phyloP scores from a whole-genome alignment of 1,140 invertebrate species.

The Pectinophora gossypiella region DNA sequence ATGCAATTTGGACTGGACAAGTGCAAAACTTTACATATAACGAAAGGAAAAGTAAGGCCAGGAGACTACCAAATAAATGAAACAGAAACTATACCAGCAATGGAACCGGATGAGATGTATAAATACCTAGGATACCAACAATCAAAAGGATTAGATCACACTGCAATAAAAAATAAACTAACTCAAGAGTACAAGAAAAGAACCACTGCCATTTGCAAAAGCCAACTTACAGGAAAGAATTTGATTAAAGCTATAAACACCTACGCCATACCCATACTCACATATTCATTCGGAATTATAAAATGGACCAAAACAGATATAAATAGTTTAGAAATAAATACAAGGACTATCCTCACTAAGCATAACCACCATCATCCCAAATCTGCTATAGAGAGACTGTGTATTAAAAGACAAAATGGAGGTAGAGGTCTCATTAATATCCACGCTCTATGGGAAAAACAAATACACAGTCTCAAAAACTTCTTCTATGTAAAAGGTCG shows the following conservation, averaged over 20 bases:
- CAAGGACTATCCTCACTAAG: no score
- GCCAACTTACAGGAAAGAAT: constrained; percentile 13
- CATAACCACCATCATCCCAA: no score
- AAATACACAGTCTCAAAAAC: no score
- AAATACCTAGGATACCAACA: constrained; percentile 22
- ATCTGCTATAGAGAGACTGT: no score
- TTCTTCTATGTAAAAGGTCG: no score
- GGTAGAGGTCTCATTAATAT: no score
- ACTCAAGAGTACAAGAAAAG: no score
- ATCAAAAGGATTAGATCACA: no score
- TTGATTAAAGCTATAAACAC: constrained; percentile 24
- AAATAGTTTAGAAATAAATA: constrained; percentile 11
- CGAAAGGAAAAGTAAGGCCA: background rate
- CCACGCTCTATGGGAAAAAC: no score
- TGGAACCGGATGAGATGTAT: constrained; percentile 11
- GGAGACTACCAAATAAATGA: background rate
- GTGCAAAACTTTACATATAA: constrained; percentile 14
- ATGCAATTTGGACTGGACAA: constrained; percentile 20
- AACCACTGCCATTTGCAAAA: no score
- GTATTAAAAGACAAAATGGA: no score
- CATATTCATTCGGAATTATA: constrained; percentile 20
- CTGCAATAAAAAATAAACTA: constrained; percentile 9
- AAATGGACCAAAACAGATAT: constrained; percentile 20
- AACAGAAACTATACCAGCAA: background rate
- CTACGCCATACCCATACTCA: constrained; percentile 22